Conservation (phyloP, 2,113 vertebrate genomes). For the Malaclemys terrapin region DNA sequence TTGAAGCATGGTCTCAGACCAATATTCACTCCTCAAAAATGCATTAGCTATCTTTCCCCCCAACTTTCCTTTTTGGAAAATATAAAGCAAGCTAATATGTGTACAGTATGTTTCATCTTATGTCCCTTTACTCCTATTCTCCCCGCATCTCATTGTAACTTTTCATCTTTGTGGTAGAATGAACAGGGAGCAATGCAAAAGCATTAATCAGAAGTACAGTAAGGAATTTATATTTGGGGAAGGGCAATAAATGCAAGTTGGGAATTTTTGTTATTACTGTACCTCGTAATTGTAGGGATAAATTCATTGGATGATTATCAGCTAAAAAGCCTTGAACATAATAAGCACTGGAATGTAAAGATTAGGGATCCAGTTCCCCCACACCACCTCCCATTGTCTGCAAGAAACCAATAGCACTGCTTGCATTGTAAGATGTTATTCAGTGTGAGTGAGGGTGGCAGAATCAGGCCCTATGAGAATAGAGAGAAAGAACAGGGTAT, state of each 20-base stretch:
- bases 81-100: background rate
- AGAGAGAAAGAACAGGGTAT: background rate
- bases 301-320: background rate
- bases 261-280: background rate
- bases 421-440: background rate
- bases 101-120: background rate
- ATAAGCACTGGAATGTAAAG: background rate
- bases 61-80: slow-evolving; percentile 1
- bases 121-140: background rate
- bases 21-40: background rate
- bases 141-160: background rate
- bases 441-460: background rate
- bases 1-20: background rate
- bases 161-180: background rate
- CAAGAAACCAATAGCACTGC: background rate
- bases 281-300: background rate
- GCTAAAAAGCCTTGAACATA: background rate
- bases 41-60: background rate
- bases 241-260: background rate
- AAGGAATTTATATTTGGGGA: background rate
- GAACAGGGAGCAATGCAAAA: background rate
- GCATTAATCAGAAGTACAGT: background rate
- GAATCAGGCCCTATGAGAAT: background rate
- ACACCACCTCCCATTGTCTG: background rate
- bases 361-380: background rate